Base-by-base conservation (phyloP, 2,888 invertebrate genomes). In the Erynnis tages region DNA sequence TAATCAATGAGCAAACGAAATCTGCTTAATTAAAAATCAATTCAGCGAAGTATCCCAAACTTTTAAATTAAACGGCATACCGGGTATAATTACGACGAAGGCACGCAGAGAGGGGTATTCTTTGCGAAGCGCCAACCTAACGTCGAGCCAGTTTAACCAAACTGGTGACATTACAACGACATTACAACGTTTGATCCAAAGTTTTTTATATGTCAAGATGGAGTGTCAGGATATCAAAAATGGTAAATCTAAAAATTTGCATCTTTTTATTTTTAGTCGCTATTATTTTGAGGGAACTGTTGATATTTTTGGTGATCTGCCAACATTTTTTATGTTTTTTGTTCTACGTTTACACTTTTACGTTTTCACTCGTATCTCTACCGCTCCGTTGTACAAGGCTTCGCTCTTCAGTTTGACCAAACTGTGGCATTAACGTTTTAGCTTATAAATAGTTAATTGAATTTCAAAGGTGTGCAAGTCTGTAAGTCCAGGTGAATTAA, bases 21-120 rank as follows among this genome's bases (percentile, higher is more conserved):
- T 47, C 16, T 23, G 40, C 32, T 41, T 40, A 29, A 40, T 48
- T 48, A 40, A 49, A 49, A 49, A 40, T 32, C 40, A 32, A 41
- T 40, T 37, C 23, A 32, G 2, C 17, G 47, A 54, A 61, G 57
- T 56, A 61, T 60, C 58, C 57, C 54, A 61, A 60, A 59, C 58
- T 62, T 62, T 60, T 60, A 60, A 60, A 59, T 60, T 59, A 61
- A 58, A 49, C 48, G 56, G 59, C 60, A 55, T 60, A 60, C 59
- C 47, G 48, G 47, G 58, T 54, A 57, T 61, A 61, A 64, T 61
- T 64, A 59, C 49, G 29, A 41, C 34, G 40, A 53, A 57, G 58
- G 62, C 54, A 56, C 45, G 56, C 59, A 50, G 23, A n/a, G 21
- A 41, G 17, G 48, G 14, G 48, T 40, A 38, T 48, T 38, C 48